Conservation (phyloP, 2,113 vertebrate species). For the Amia ocellicauda region DNA sequence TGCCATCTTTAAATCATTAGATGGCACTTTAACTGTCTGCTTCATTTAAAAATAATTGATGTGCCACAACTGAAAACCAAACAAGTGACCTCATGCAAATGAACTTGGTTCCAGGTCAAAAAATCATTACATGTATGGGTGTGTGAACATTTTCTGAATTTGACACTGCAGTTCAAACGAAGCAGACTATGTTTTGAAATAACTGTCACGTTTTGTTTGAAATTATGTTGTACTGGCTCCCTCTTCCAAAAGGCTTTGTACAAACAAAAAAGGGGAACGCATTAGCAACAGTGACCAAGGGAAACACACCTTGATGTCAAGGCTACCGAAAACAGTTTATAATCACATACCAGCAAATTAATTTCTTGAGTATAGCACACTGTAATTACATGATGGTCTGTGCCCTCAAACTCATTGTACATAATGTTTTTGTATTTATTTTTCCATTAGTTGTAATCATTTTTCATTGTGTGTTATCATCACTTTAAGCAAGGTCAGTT, state of each 20-base stretch:
- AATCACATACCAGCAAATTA: background rate
- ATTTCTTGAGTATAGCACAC: background rate
- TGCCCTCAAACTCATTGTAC: too few species aligned
- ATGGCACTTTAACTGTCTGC: too few species aligned
- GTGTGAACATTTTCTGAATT: slow-evolving; percentile 4
- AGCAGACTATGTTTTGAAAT: too few species aligned
- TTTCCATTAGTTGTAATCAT: too few species aligned
- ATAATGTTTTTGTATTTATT: too few species aligned
- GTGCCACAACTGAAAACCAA: too few species aligned
- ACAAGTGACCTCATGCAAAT: background rate
- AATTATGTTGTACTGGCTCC: background rate
- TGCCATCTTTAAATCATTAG: too few species aligned
- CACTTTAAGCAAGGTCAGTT: too few species aligned
- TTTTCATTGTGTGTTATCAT: too few species aligned
- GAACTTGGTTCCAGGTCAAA: background rate
- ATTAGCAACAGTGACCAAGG: slow-evolving; percentile 1
- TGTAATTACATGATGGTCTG: background rate
- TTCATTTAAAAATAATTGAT: too few species aligned
- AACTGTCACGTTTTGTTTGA: background rate
- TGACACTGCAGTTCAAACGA: background rate
- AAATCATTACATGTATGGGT: background rate
- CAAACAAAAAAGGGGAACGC: background rate
- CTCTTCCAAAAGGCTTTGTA: background rate
- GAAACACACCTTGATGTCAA: slow-evolving; percentile 28
- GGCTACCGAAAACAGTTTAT: slow-evolving; percentile 4